Evolutionary conservation across 2,113 vertebrate species (phyloP), one percentile per base, ranked within the genome.

Genomic region (Cyprinodon brontotheroides): DNA sequence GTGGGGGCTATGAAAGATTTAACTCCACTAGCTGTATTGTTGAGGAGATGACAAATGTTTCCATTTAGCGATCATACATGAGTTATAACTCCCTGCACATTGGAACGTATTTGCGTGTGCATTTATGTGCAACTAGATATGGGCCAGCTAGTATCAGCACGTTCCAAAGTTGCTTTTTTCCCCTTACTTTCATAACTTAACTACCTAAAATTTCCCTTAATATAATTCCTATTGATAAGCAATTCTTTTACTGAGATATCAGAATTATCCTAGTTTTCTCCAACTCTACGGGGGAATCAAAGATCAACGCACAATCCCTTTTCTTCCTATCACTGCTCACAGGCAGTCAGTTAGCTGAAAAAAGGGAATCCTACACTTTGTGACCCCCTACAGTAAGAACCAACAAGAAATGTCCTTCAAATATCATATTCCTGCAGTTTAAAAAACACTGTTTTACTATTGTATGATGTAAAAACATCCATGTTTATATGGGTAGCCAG

Each of bases 11-110:
- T 93, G 81, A 93, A 93, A 92, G 74, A 91, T 93, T 89, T 66
- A 93, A 60, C 72, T 86, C 72, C 80, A 85, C 82, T 76, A 86
- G 74, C 84, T 81, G 80, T 86, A 87, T 87, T 92, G 89, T 90
- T 89, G 83, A 72, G 76, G 71, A 81, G 86, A 89, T 89, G 88
- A 92, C 86, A 89, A 92, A 93, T 90, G 89, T 85, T 89, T 89
- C 84, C 89, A 84, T 93, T 93, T 93, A 89, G 86, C 83, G 89
- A 85, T 91, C 91, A 87, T 92, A 87, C 89, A 92, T 92, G 88
- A 92, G 84, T 92, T 89, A 90, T 91, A 81, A 85, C 88, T 88
- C 87, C 68, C 67, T 84, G 80, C 84, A 88, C 84, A 78, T 68
- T 3, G 17, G 43, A 20, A 29, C n/a, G 50, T 57, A 20, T n/a